Evolutionary conservation across 2,888 invertebrate genomes (phyloP), one percentile per base, ranked within the genome.

Genomic region (Nebria salina): DNA sequence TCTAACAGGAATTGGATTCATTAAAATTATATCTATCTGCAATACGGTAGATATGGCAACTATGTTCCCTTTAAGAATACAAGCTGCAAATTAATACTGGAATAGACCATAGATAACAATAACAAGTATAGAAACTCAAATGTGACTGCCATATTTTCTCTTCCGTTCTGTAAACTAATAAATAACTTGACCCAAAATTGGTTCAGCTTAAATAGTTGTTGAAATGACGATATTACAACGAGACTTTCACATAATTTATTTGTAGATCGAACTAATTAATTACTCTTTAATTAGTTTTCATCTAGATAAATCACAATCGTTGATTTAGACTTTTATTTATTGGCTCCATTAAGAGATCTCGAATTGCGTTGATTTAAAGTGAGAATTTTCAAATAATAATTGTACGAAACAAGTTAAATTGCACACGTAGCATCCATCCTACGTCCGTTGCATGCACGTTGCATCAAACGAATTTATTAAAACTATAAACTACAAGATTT

Each of bases 241-340:
- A 64, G 34, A 80, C 80, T 80, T 80, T 80, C 80, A 80, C 80
- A 80, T 80, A 75, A 65, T 75, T 79, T 68, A 75, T 79, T 80
- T 75, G 70, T 75, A 75, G 70, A 80, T 80, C 64, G 70, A 73
- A 68, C 65, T 80, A 80, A 80, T 80, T 80, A 80, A 80, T 80
- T 80, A 80, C 65, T 80, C 66, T 65, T 80, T 80, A 80, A 80
- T 80, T 80, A 68, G 70, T 80, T 75, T 75, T 41, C 75, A 66
- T 70, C 65, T 75, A 75, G 68, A 75, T 75, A 80, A 80, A 80
- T 80, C 80, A 80, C 68, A 15, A 5, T 13, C 66, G 6, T 54
- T 7, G 54, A 54, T 54, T 54, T 11, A 13, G 54, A 54, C 4
- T 54, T 54, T 54, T 54, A 54, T 54, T 54, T 54, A 54, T 54